phyloP scores from a whole-genome alignment of 2,113 vertebrate species.

The Macaca nemestrina region DNA sequence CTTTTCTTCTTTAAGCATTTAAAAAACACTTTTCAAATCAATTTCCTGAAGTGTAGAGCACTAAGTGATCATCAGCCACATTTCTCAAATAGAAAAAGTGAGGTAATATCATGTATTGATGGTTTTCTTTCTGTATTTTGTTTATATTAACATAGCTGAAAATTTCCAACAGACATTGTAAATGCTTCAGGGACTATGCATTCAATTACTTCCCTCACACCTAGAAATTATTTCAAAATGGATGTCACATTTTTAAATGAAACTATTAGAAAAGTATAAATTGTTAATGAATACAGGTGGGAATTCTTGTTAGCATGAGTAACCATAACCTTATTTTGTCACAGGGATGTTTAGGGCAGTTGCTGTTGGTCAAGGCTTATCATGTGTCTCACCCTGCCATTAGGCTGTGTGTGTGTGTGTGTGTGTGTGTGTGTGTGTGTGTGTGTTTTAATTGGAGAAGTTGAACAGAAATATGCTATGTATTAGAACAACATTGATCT shows the following conservation, averaged over 20 bases:
- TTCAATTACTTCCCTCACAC: neutral
- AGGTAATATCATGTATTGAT: constrained; percentile 29
- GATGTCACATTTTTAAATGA: neutral
- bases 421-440: too few species aligned
- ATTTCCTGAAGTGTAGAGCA: constrained; percentile 54
- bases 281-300: neutral
- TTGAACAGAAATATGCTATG: neutral
- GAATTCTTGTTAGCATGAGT: neutral
- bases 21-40: constrained; percentile 44
- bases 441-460: neutral
- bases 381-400: neutral
- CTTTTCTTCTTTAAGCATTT: constrained; percentile 51
- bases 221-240: neutral
- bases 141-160: constrained; percentile 50
- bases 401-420: neutral
- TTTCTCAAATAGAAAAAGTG: constrained; percentile 61
- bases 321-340: neutral
- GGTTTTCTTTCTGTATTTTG: constrained; percentile 20
- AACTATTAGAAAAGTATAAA: neutral
- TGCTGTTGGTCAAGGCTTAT: neutral
- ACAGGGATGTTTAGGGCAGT: neutral
- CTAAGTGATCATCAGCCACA: constrained; percentile 53
- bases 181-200: neutral
- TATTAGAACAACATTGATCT: neutral
- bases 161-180: constrained; percentile 1